phyloP scores from a whole-genome alignment of 2,113 vertebrate genomes.

The Gallinago jamesoni region DNA sequence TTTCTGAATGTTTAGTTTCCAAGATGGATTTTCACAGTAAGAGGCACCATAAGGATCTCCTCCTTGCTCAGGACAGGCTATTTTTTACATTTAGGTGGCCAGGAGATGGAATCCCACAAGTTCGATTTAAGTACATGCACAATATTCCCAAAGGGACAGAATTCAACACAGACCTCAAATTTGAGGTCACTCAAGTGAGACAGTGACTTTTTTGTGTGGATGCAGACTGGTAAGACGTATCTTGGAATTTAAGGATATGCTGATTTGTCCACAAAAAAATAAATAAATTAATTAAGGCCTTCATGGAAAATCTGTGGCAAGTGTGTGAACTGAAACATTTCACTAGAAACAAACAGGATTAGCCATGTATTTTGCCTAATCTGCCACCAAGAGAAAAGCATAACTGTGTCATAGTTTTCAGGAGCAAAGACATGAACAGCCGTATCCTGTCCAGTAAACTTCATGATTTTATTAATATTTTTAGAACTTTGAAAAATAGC shows the following conservation, averaged over 20 bases:
- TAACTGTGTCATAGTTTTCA: neutral
- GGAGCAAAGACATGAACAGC: neutral
- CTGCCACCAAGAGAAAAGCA: neutral
- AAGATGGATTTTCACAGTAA: neutral
- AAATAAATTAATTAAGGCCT: neutral
- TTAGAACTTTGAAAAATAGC: neutral
- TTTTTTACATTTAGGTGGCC: neutral
- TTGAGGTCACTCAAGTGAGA: neutral
- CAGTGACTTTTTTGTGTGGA: neutral
- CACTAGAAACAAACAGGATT: neutral
- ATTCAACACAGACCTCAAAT: neutral
- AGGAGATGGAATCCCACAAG: neutral
- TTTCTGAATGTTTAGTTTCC: constrained; percentile 4
- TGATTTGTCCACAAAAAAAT: neutral
- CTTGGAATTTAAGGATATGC: neutral
- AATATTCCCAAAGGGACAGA: neutral
- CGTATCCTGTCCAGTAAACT: neutral
- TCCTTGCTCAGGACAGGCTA: neutral
- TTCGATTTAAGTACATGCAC: neutral
- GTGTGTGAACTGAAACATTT: neutral
- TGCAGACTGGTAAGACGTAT: neutral
- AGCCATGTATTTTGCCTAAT: neutral
- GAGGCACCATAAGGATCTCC: neutral
- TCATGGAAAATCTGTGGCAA: neutral
- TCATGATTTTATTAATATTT: neutral